These are phyloP conservation scores for Orthosia gothica DNA, from an alignment of 2,888 invertebrate genomes.

Conservation along the genomic window DNA sequence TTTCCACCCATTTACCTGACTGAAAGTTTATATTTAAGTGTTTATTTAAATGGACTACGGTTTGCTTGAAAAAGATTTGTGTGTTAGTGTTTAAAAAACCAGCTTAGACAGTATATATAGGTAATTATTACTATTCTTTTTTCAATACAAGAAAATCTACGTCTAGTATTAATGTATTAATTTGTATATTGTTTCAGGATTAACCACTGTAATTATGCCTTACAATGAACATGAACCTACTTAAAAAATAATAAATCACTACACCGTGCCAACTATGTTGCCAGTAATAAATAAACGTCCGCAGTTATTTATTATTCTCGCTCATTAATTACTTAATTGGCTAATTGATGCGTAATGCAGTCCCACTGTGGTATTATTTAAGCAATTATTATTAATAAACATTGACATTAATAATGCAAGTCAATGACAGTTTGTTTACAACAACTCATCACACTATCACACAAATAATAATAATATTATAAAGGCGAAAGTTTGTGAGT, in stretches of 20 bases:
- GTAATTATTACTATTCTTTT: too few species aligned
- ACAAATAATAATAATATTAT: too few species aligned
- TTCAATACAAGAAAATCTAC: too few species aligned
- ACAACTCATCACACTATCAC: too few species aligned
- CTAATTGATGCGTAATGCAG: constrained; percentile 73
- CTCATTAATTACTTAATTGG: constrained; percentile 75
- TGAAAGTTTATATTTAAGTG: too few species aligned
- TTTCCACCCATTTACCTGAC: too few species aligned
- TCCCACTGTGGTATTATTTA: constrained; percentile 60
- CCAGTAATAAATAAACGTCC: constrained; percentile 64
- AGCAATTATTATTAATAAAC: constrained; percentile 51
- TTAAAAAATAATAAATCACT: constrained; percentile 52
- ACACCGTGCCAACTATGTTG: constrained; percentile 31
- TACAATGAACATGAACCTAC: constrained; percentile 3
- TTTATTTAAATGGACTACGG: too few species aligned
- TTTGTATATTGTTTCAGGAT: too few species aligned
- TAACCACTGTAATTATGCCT: not conserved
- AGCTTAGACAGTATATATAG: too few species aligned
- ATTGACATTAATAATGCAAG: constrained; percentile 55
- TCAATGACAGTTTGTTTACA: constrained; percentile 24
- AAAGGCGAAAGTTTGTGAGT: too few species aligned
- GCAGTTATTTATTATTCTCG: constrained; percentile 67
- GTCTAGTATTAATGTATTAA: too few species aligned
- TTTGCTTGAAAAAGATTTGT: not conserved
- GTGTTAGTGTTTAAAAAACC: not conserved